Conservation (phyloP, 2,888 invertebrate species). For the Pseudoips prasinana region DNA sequence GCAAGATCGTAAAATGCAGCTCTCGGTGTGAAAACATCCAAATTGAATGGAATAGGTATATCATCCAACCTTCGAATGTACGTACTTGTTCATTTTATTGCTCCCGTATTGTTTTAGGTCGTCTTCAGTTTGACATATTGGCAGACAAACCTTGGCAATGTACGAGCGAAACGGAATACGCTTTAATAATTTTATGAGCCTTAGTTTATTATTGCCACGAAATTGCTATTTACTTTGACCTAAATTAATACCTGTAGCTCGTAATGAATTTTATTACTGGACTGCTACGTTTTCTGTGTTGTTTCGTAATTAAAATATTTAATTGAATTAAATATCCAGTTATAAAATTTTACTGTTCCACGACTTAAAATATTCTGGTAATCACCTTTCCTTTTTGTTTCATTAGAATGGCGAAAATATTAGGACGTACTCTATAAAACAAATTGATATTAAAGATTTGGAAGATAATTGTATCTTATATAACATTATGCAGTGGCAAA, state of each 20-base stretch:
- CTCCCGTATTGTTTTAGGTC: constrained; percentile 19
- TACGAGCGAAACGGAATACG: constrained; percentile 29
- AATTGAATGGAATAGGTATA: constrained; percentile 48
- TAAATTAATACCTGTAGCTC: constrained; percentile 14
- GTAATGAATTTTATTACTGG: constrained; percentile 15
- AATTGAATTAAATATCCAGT: no score
- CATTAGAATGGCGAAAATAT: no score
- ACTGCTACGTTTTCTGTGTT: constrained; percentile 4
- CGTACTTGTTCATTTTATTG: constrained; percentile 23
- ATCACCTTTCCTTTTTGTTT: no score
- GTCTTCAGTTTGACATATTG: constrained; percentile 27
- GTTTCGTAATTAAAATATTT: no score
- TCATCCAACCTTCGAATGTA: constrained; percentile 34
- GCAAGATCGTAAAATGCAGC: constrained; percentile 61
- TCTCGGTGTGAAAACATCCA: constrained; percentile 44
- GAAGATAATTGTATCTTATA: no score
- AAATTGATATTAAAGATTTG: no score
- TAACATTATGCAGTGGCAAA: no score
- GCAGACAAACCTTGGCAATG: constrained; percentile 4
- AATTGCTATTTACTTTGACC: constrained; percentile 12
- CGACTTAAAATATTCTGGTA: no score
- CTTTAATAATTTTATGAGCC: constrained; percentile 37
- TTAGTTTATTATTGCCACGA: constrained; percentile 22
- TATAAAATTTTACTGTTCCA: no score
- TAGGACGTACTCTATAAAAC: no score